These are phyloP conservation scores for Orthosia gracilis DNA, from an alignment of 2,888 invertebrate genomes.

Conservation along the genomic window DNA sequence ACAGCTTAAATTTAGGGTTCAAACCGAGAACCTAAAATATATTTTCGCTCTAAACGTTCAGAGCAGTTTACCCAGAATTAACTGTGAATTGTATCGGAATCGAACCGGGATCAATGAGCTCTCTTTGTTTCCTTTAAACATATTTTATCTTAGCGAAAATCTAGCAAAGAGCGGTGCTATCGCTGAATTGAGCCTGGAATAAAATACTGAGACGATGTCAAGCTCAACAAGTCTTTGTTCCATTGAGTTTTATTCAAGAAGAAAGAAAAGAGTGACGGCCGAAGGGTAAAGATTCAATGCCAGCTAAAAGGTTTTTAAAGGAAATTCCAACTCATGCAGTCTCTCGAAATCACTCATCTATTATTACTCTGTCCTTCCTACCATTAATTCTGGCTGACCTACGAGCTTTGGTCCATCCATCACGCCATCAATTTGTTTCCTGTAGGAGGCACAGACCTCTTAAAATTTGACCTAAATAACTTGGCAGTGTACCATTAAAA, in stretches of 20 bases:
- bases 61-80: slow-evolving; percentile 24
- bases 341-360: slow-evolving; percentile 32
- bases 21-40: neutral
- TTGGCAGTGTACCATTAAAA: slow-evolving; percentile 36
- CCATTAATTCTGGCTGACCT: slow-evolving; percentile 58
- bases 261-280: neutral
- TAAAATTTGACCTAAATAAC: slow-evolving; percentile 43
- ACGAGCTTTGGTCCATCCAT: slow-evolving; percentile 54
- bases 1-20: neutral
- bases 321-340: slow-evolving; percentile 54
- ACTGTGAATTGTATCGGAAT: slow-evolving; percentile 33
- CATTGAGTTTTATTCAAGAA: slow-evolving; percentile 27
- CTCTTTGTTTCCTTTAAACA: slow-evolving; percentile 16
- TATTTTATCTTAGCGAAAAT: slow-evolving; percentile 19
- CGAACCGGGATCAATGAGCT: slow-evolving; percentile 2
- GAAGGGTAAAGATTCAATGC: slow-evolving; percentile 13
- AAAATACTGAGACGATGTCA: slow-evolving; percentile 23
- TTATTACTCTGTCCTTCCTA: slow-evolving; percentile 36
- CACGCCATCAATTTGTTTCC: slow-evolving; percentile 63
- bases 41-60: neutral
- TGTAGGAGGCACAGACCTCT: slow-evolving; percentile 17
- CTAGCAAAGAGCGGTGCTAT: neutral
- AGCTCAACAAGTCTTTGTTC: slow-evolving; percentile 51
- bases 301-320: slow-evolving; percentile 36
- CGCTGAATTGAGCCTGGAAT: slow-evolving; percentile 21